Evolutionary conservation across 2,797 vertebrate species (phyloP).

Genomic region (Bucorvus abyssinicus): DNA sequence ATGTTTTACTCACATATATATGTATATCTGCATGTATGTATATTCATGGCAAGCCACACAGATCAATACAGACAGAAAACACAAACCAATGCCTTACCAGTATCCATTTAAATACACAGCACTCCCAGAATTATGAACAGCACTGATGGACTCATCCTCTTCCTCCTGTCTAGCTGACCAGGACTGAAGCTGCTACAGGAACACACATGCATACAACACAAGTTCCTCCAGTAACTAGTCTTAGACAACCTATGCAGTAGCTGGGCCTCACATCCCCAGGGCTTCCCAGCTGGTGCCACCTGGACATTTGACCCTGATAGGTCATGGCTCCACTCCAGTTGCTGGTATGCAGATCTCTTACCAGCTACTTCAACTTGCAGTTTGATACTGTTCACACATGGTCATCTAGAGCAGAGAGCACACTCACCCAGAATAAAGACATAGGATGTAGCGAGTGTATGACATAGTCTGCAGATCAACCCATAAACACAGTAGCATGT

Average conservation of each 20-base stretch:
- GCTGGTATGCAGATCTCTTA: not conserved
- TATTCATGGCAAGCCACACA: not conserved
- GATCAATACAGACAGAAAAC: not conserved
- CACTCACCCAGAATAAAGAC: not conserved
- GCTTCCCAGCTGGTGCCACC: not conserved
- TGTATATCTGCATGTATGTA: not conserved
- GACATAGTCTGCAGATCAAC: not conserved
- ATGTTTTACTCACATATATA: not conserved
- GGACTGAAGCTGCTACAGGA: not conserved
- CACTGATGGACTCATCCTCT: accelerated
- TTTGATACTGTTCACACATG: not conserved
- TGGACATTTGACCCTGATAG: not conserved
- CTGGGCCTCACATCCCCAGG: accelerated
- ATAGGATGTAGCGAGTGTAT: not conserved
- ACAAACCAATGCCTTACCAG: not conserved
- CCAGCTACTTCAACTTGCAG: not conserved
- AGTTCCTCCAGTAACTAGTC: not conserved
- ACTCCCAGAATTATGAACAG: not conserved
- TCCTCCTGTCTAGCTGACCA: not conserved
- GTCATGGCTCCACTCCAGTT: not conserved
- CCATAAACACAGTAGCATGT: not conserved
- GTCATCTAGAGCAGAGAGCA: not conserved
- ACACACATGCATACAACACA: accelerated
- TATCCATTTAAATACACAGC: not conserved
- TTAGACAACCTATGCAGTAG: not conserved